Base-by-base conservation (phyloP, 1,140 invertebrate genomes). In the Tetragonula clypearis region DNA sequence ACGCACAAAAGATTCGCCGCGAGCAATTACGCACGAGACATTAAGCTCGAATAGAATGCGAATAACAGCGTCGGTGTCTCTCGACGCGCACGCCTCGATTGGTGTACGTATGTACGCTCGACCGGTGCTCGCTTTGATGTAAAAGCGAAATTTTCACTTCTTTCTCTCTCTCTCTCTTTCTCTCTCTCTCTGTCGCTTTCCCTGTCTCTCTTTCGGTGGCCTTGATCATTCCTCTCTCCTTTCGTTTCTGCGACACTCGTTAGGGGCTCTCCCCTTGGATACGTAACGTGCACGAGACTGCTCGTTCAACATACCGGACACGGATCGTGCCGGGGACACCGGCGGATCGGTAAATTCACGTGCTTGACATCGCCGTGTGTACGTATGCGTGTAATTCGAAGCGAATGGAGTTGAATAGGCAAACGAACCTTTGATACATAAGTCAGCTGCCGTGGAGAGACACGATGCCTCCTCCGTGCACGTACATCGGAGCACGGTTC, bases 21-120 rank as follows among this genome's bases (percentile, higher is more conserved):
- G n/a, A 69, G 77, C 77, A 87, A 87, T 87, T 87, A 87, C 60
- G 76, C 72, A 58, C 77, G 82, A 76, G 66, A 79, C 85, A 49
- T 84, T 86, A 84, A 77, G 23, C 72, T 17, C 79, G 77, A 86
- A 86, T 86, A 73, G 72, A 53, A 75, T 49, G 58, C 53, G 66
- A n/a, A 79, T 65, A 76, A 77, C 66, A 30, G 58, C 19, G 21
- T 8, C 23, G 1, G 71, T 73, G 55, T 53, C 72, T 84, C 75
- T 84, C 71, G 62, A 79, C 9, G 68, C 49, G 58, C 66, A 65
- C 30, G 30, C 23, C 68, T 58, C 77, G 62, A 81, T 81, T 72
- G 30, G 30, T n/a, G 11, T 41, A 56, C 41, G 41, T 41, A 56
- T 41, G 26, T 73, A 84, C 76, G n/a, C 71, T 68, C 83, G 69